A percentile compares a stretch with the other conserved stretches of the same genome.
phyloP scores from a whole-genome alignment of 2,888 invertebrate genomes.

The Hipparchia semele region DNA sequence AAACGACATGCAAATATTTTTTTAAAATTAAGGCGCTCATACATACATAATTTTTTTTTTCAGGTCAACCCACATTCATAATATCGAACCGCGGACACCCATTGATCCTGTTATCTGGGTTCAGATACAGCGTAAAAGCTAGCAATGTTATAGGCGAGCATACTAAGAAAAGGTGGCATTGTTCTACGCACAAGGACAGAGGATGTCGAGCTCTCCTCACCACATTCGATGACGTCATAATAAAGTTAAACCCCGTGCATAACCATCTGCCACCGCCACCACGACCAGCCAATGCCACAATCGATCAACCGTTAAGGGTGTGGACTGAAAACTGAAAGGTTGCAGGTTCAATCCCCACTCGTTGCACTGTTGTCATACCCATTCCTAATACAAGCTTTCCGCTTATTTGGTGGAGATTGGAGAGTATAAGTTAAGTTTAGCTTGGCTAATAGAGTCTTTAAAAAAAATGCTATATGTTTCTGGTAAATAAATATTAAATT shows the following conservation, averaged over 20 bases:
- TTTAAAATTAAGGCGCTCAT: too few relatives aligned
- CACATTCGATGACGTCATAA: constrained; percentile 45
- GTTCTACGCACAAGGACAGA: constrained; percentile 37
- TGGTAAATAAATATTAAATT: too few relatives aligned
- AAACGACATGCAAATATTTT: too few relatives aligned
- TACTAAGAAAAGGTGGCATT: constrained; percentile 40
- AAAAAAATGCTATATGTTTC: too few relatives aligned
- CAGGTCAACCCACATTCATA: constrained; percentile 6
- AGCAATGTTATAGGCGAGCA: constrained; percentile 25
- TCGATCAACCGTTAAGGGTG: too few relatives aligned
- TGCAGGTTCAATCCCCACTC: too few relatives aligned
- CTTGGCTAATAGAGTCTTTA: too few relatives aligned
- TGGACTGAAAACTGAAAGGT: too few relatives aligned
- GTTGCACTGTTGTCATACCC: too few relatives aligned
- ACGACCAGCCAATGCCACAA: not conserved
- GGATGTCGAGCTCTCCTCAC: constrained; percentile 48
- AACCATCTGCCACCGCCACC: constrained; percentile 34
- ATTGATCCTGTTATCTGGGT: constrained; percentile 43
- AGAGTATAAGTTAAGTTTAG: too few relatives aligned
- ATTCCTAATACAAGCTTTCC: too few relatives aligned
- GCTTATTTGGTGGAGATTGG: too few relatives aligned
- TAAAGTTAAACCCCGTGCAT: constrained; percentile 41
- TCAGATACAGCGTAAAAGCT: constrained; percentile 41
- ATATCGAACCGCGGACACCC: constrained; percentile 39
- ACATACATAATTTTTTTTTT: not conserved